A percentile compares a stretch with the other conserved stretches of the same genome.
Evolutionary conservation across 1,140 invertebrate species (phyloP).

Genomic region (Pseudomyrmex flavicornis): DNA sequence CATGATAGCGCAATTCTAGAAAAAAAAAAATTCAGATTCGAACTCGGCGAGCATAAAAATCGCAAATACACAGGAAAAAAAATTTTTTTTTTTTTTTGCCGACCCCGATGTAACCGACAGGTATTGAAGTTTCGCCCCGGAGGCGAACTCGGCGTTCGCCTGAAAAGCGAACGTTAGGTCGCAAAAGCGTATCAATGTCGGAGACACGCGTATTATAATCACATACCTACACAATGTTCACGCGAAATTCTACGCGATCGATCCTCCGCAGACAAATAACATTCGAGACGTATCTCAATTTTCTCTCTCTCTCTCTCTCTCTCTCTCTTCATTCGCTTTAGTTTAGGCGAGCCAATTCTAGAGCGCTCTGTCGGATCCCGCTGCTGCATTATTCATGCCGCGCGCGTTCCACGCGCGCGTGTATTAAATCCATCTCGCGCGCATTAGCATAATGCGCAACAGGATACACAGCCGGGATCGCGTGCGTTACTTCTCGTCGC

Average conservation of each 20-base stretch:
- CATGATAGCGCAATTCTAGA: too few species aligned
- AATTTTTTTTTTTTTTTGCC: too few species aligned
- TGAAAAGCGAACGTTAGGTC: slow-evolving; percentile 14
- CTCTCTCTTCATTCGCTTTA: slow-evolving; percentile 7
- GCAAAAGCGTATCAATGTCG: slow-evolving; percentile 30
- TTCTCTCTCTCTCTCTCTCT: neutral
- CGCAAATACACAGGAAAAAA: too few species aligned
- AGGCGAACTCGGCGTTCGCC: neutral
- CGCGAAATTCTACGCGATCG: neutral
- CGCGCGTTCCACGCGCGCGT: slow-evolving; percentile 5
- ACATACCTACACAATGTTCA: slow-evolving; percentile 49
- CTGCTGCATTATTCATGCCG: slow-evolving; percentile 57
- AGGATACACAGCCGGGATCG: neutral
- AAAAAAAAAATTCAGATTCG: too few species aligned
- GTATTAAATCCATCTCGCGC: slow-evolving; percentile 49
- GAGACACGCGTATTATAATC: slow-evolving; percentile 1
- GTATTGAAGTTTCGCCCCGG: neutral
- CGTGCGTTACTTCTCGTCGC: neutral
- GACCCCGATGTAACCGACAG: slow-evolving; percentile 10
- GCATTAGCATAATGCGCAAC: slow-evolving; percentile 55
- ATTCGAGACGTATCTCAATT: slow-evolving; percentile 47
- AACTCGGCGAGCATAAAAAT: too few species aligned
- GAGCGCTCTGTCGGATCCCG: neutral
- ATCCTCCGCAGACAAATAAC: slow-evolving; percentile 41
- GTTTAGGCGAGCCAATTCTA: slow-evolving; percentile 24